phyloP scores from a whole-genome alignment of 1,140 invertebrate genomes.

The Phymastichus coffea region DNA sequence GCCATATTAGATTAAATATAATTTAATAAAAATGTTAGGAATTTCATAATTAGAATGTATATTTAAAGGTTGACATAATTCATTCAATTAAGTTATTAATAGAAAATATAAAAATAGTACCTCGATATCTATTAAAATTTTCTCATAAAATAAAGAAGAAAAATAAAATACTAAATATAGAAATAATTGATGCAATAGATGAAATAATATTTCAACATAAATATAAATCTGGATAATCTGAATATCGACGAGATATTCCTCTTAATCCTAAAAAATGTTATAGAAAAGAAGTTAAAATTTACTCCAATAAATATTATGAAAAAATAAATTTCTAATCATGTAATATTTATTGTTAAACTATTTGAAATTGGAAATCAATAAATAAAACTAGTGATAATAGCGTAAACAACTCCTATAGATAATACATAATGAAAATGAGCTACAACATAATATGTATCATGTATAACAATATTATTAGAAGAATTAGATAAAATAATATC shows the following conservation, averaged over 20 bases:
- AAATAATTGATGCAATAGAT: conserved; percentile 64
- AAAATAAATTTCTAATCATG: conserved; percentile 63
- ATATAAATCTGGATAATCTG: conserved; percentile 70
- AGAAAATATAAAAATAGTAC: background rate
- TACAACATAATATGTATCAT: conserved; percentile 77
- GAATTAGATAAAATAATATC: conserved; percentile 68
- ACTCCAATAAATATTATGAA: conserved; percentile 65
- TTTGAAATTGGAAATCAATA: conserved; percentile 68
- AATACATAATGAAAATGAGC: conserved; percentile 74
- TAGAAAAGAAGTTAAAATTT: conserved; percentile 75
- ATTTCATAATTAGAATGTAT: background rate
- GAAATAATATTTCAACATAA: conserved; percentile 66
- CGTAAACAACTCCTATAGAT: conserved; percentile 69
- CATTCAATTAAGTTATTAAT: background rate
- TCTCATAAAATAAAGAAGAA: conserved; percentile 62
- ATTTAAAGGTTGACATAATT: background rate
- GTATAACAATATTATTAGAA: conserved; percentile 64
- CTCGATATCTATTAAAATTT: conserved; percentile 44
- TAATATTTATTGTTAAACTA: conserved; percentile 59
- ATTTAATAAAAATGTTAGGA: conserved; percentile 39
- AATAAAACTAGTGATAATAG: conserved; percentile 69
- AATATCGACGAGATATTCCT: conserved; percentile 72
- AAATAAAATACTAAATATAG: conserved; percentile 56
- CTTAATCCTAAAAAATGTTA: conserved; percentile 74
- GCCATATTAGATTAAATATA: conserved; percentile 48